Evolutionary conservation across 2,888 invertebrate species (phyloP).

Genomic region (Nasonia oneida): DNA sequence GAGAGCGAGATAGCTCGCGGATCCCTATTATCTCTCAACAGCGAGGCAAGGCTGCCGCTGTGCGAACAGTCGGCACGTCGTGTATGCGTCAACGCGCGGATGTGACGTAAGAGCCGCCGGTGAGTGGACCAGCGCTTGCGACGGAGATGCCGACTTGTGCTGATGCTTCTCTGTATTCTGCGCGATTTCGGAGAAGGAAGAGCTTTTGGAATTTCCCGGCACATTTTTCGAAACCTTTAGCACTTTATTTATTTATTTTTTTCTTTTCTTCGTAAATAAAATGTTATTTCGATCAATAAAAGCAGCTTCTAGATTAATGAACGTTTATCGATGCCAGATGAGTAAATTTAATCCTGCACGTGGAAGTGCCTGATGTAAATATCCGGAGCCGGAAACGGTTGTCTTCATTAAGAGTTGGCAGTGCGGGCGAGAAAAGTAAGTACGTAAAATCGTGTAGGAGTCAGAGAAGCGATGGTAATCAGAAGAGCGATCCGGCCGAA

Average conservation of each 20-base stretch:
- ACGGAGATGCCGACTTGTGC: not conserved
- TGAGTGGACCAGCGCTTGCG: not conserved
- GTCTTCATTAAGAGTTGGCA: conserved; percentile 17
- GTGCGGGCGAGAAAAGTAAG: conserved; percentile 38
- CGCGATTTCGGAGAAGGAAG: too few species aligned
- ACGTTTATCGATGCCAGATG: not conserved
- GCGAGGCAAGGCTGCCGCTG: conserved; percentile 29
- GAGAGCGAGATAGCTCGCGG: not conserved
- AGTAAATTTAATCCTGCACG: conserved; percentile 13
- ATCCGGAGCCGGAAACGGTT: conserved; percentile 40
- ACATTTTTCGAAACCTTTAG: too few species aligned
- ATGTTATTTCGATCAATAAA: too few species aligned
- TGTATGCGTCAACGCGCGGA: conserved; percentile 45
- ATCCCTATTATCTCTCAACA: conserved; percentile 45
- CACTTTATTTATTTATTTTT: too few species aligned
- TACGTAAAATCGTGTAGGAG: conserved; percentile 42
- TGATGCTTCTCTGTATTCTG: not conserved
- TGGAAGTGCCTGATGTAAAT: conserved; percentile 41
- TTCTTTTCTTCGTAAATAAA: too few species aligned
- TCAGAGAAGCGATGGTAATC: conserved; percentile 30
- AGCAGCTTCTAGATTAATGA: too few species aligned
- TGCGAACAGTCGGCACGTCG: not conserved
- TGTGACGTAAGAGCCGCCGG: conserved; percentile 45
- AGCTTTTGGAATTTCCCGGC: too few species aligned
- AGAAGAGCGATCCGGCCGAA: conserved; percentile 20